Evolutionary conservation across 2,888 invertebrate species (phyloP), one percentile per base, ranked within the genome.

Genomic region (Drosophila phalerata): DNA sequence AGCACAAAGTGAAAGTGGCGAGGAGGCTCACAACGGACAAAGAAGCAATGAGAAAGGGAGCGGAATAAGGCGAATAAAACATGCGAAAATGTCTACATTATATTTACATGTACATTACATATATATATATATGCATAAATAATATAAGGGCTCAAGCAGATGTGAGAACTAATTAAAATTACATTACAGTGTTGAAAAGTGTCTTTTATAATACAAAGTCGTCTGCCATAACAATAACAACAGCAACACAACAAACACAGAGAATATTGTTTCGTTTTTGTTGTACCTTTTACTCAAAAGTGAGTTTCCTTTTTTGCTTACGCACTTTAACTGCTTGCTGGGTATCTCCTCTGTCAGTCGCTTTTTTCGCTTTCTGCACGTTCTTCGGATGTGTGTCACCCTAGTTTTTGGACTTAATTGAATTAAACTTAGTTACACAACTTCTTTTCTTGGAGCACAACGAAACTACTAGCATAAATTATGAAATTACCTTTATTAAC

Each of bases 111-210:
- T 45, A 0, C 30, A 10, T 10, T 30, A 30, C 30, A 64, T 34
- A 15, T 30, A 28, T 15, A 32, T 15, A 25, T 56, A 8, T 22
- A 13, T 40, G 10, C 42, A 19, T 38, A 34, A 40, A 25, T 48
- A 22, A 32, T 22, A 48, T 17, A 49, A 38, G 25, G 22, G n/a
- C 52, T 25, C 25, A 25, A 38, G 34, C 30, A 42, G 17, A 34
- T 71, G 61, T 61, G 65, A 69, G 72, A 80, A 66, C 73, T 87
- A 85, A 82, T 87, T 87, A 85, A 80, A 77, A 81, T 73, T 77
- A 63, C 68, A 75, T 73, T 72, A 72, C 68, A 71, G 68, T 77
- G 64, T 58, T 70, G 67, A 70, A 56, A 63, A 47, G 40, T 43
- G 52, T 30, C 45, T 51, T 49, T 57, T 43, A 53, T 37, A 38